phyloP scores from a whole-genome alignment of 2,113 vertebrate genomes.

The Puma concolor region DNA sequence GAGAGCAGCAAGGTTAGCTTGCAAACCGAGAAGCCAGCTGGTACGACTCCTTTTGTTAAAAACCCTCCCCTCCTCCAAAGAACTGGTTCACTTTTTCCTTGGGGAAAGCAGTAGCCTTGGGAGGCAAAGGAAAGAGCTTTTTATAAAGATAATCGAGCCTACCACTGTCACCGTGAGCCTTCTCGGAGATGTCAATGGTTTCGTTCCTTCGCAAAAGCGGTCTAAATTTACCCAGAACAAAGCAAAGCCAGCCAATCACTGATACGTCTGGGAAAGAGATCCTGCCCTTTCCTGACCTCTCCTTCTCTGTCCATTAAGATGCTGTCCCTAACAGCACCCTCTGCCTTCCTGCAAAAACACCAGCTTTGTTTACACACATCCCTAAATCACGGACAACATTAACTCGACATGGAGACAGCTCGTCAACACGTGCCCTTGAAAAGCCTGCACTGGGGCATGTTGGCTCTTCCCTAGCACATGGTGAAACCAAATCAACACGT shows the following conservation, averaged over 20 bases:
- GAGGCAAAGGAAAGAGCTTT: conserved; percentile 13
- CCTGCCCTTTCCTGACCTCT: neutral
- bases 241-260: neutral
- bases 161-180: neutral
- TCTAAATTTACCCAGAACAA: neutral
- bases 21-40: neutral
- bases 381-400: neutral
- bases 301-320: neutral
- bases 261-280: neutral
- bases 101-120: neutral
- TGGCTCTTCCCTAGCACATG: no score
- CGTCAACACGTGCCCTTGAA: neutral
- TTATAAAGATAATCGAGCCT: neutral
- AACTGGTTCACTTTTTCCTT: neutral
- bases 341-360: neutral
- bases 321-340: neutral
- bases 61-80: neutral
- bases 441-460: neutral
- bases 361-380: neutral
- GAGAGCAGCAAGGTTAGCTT: conserved; percentile 50
- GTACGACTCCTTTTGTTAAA: neutral
- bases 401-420: neutral
- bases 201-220: conserved; percentile 33
- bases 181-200: neutral
- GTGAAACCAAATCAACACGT: fast-evolving